phyloP scores from a whole-genome alignment of 37 sponge, comb jelly and placozoan genomes.

The Hexactinellida sp. region DNA sequence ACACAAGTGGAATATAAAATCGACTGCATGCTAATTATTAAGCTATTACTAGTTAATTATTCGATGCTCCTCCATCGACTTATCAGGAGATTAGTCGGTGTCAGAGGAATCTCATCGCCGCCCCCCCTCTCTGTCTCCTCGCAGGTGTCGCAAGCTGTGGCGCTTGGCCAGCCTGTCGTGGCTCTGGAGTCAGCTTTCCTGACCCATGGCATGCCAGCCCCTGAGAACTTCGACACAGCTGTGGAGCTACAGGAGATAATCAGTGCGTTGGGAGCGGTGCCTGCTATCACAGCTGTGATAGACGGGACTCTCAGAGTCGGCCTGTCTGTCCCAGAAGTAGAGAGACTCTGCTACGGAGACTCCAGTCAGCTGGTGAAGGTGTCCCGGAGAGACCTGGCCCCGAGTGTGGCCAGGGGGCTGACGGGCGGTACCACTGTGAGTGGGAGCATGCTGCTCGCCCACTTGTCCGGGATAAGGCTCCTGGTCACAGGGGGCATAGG shows the following conservation, averaged over 20 bases:
- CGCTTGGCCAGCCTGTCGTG: conserved; percentile 42
- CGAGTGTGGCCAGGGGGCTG: conserved; percentile 18
- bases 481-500: conserved; percentile 96
- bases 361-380: background rate
- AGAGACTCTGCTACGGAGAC: conserved; percentile 12
- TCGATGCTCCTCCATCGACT: background rate
- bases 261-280: conserved; percentile 37
- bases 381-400: conserved; percentile 25
- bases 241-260: conserved; percentile 46
- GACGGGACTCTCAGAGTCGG: conserved; percentile 61
- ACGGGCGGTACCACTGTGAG: conserved; percentile 93
- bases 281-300: conserved; percentile 83
- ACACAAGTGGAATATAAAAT: no score
- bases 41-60: no score
- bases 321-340: background rate
- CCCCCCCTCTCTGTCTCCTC: conserved; percentile 20
- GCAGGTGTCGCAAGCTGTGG: conserved; percentile 49
- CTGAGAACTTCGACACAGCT: conserved; percentile 58
- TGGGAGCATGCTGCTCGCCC: conserved; percentile 77
- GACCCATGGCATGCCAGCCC: conserved; percentile 92
- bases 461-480: conserved; percentile 58
- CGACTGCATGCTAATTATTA: no score
- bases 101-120: no score
- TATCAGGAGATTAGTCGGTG: no score
- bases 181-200: conserved; percentile 93